Percentiles rank a stretch among this genome's conserved stretches.
These are phyloP conservation scores for Dendrocopos noguchii DNA, from an alignment of 2,113 vertebrate species.

Conservation along the genomic window DNA sequence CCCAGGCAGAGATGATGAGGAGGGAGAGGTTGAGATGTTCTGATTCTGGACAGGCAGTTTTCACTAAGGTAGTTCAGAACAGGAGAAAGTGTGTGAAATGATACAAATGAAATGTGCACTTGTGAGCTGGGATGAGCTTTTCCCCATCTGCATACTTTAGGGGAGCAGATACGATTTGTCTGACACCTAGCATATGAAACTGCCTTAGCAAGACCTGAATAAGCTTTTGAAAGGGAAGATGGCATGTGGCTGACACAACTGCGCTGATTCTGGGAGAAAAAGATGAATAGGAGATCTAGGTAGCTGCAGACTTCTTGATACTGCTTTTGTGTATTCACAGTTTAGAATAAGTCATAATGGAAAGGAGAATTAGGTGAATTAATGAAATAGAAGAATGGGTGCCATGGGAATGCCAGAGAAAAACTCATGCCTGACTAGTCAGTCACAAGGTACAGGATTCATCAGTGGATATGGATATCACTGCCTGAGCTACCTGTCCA, in stretches of 20 bases:
- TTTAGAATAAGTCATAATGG: neutral
- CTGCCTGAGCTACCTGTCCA: neutral
- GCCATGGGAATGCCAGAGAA: neutral
- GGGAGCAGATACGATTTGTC: neutral
- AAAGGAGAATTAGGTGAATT: neutral
- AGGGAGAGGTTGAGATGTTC: neutral
- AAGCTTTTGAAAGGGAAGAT: neutral
- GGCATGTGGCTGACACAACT: neutral
- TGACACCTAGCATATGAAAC: neutral
- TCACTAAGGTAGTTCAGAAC: neutral
- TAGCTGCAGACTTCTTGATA: neutral
- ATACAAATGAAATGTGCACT: neutral
- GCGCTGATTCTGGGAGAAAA: neutral
- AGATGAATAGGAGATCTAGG: neutral
- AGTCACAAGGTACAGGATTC: neutral
- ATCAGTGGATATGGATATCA: neutral
- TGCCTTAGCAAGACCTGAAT: neutral
- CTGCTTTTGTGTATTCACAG: neutral
- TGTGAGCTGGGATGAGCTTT: neutral
- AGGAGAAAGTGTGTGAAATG: neutral
- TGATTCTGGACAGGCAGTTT: neutral
- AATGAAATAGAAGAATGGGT: neutral
- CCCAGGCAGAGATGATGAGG: fast-evolving
- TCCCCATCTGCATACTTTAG: neutral
- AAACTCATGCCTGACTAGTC: neutral